Evolutionary conservation across 2,797 vertebrate species (phyloP), one percentile per base, ranked within the genome.

Genomic region (Alfaro cultratus): DNA sequence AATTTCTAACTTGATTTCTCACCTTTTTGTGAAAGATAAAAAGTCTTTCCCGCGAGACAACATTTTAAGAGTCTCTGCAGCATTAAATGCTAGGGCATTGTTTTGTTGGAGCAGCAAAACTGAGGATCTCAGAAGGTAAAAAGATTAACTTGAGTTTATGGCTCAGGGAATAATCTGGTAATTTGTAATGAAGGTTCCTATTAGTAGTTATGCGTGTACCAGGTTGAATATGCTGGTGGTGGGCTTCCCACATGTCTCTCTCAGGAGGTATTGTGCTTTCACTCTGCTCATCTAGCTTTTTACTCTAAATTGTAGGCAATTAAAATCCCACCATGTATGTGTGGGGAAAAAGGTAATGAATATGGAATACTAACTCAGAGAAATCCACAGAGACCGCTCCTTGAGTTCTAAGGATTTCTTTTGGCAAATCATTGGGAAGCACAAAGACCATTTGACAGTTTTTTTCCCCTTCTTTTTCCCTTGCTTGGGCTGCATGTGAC

Each of bases 221-320:
- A 82, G 89, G 83, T 89, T 88, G 76, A 86, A 84, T 85, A 85
- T 86, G 87, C 88, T 74, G 91, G 87, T 86, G 90, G 82, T 87
- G 82, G 91, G 92, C 92, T 87, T 89, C 91, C 91, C 92, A 89
- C 86, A 79, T 90, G 85, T 77, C 79, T 76, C 82, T 91, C 91
- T 88, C 90, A 80, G 87, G 92, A 92, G 89, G 79, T 85, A 62
- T 21, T n/a, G 70, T 1, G 83, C 91, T 82, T 81, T 88, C 85
- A 79, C 86, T 84, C 82, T 16, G 41, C 86, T 92, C 85, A 74
- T 88, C 83, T 39, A 82, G 87, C 86, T 90, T 91, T 94, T 93
- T 88, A 91, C 85, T 90, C 80, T 83, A 87, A 93, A 92, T 92
- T 80, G 91, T 89, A 83, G 89, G 91, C 94, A 95, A 94, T 95